Evolutionary conservation across 2,113 vertebrate genomes (phyloP).

Genomic region (Struthio camelus): DNA sequence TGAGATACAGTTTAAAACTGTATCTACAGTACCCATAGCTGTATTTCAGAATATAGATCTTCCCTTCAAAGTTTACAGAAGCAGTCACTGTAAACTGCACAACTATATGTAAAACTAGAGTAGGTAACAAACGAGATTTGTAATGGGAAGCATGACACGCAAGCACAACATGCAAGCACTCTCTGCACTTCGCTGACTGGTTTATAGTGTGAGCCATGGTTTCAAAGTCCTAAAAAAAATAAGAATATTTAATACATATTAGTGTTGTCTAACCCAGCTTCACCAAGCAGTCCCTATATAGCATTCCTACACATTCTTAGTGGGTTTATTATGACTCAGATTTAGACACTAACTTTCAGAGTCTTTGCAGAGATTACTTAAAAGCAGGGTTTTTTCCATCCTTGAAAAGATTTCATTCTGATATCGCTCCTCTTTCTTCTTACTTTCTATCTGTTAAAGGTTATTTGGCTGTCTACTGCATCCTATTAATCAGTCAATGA

Average conservation of each 20-base stretch:
- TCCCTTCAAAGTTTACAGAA: not conserved
- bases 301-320: not conserved
- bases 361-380: not conserved
- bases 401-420: not conserved
- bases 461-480: not conserved
- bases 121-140: not conserved
- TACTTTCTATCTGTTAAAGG: not conserved
- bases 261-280: not conserved
- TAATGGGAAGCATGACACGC: too few relatives aligned
- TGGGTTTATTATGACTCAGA: not conserved
- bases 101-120: not conserved
- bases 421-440: not conserved
- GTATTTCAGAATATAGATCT: not conserved
- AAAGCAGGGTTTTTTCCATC: not conserved
- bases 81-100: not conserved
- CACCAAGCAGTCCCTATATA: not conserved
- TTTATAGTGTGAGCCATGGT: not conserved
- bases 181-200: not conserved
- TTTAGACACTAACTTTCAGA: not conserved
- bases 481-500: not conserved
- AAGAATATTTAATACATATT: not conserved
- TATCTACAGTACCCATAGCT: not conserved
- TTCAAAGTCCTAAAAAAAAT: not conserved
- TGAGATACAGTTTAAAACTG: not conserved
- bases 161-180: too few relatives aligned